Evolutionary conservation across 2,888 invertebrate genomes (phyloP).

Genomic region (Alloplasta piceator): DNA sequence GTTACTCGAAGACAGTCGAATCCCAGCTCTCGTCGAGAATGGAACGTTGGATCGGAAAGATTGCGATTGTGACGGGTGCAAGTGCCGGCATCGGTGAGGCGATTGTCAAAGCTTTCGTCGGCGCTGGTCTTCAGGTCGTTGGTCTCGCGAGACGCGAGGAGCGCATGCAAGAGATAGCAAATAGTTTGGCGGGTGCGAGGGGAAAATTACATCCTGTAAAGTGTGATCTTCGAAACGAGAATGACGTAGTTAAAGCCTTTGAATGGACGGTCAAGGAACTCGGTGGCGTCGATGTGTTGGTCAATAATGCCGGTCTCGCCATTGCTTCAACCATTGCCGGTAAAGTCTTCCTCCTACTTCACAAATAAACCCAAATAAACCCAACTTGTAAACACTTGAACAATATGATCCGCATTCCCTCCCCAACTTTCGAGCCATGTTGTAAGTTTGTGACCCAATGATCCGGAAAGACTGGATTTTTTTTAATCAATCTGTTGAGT

Average conservation of each 20-base stretch:
- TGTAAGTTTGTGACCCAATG: background rate
- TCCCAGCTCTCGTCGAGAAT: slow-evolving; percentile 72
- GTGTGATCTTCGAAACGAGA: slow-evolving; percentile 70
- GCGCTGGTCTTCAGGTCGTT: slow-evolving; percentile 85
- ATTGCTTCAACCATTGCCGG: slow-evolving; percentile 64
- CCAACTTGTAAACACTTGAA: too few species aligned
- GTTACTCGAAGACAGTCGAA: slow-evolving; percentile 18
- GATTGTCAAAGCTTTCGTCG: slow-evolving; percentile 82
- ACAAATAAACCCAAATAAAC: too few species aligned
- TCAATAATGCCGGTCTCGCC: slow-evolving; percentile 84
- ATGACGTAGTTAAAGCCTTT: slow-evolving; percentile 70
- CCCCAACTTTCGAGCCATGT: too few species aligned
- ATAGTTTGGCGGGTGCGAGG: slow-evolving; percentile 54
- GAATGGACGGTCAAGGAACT: slow-evolving; percentile 69
- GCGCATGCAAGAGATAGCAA: slow-evolving; percentile 78
- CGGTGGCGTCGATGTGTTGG: slow-evolving; percentile 83
- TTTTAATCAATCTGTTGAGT: too few species aligned
- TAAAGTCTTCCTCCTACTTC: slow-evolving; percentile 39
- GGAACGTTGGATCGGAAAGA: slow-evolving; percentile 86
- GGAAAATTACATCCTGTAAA: slow-evolving; percentile 77
- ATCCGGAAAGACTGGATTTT: background rate
- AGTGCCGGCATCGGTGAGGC: slow-evolving; percentile 87
- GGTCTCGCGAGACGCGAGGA: slow-evolving; percentile 85
- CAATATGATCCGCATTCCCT: too few species aligned
- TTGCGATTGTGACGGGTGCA: slow-evolving; percentile 87